Percentiles rank a stretch among this genome's conserved stretches.
phyloP scores from a whole-genome alignment of 2,888 invertebrate species.

The Antitype chi region DNA sequence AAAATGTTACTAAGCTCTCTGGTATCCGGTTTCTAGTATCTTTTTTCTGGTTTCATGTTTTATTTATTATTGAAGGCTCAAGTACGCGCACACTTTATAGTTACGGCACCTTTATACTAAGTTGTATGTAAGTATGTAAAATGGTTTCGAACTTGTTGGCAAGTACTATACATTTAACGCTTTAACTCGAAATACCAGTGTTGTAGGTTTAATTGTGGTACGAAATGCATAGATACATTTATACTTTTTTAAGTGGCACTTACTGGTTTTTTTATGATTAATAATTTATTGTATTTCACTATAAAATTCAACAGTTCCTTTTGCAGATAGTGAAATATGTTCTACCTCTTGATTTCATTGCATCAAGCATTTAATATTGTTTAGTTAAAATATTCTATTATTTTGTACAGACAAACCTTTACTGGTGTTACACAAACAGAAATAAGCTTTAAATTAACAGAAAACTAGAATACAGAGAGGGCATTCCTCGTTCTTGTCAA shows the following conservation, averaged over 20 bases:
- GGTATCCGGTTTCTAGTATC: neutral
- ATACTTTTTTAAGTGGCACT: constrained; percentile 27
- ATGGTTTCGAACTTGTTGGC: neutral
- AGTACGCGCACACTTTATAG: constrained; percentile 11
- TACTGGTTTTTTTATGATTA: constrained; percentile 13
- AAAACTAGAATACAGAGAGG: neutral
- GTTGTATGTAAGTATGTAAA: neutral
- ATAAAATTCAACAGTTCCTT: constrained; percentile 33
- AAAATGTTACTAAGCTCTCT: constrained; percentile 5
- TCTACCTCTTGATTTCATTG: constrained; percentile 7
- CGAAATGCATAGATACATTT: constrained; percentile 36
- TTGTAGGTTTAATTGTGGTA: constrained; percentile 12
- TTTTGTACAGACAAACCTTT: constrained; percentile 45
- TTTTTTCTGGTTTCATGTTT: neutral
- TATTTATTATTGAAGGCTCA: constrained; percentile 22
- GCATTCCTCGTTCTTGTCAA: neutral
- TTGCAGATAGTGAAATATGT: constrained; percentile 1
- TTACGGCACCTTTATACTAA: neutral
- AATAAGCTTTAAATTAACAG: neutral
- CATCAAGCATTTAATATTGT: constrained; percentile 15
- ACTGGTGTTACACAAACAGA: neutral
- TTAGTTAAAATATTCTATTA: neutral
- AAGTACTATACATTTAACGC: neutral
- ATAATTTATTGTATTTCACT: constrained; percentile 27
- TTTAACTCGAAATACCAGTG: neutral